These are phyloP conservation scores for Pollenia amentaria DNA, from an alignment of 2,888 invertebrate species.

Conservation along the genomic window DNA sequence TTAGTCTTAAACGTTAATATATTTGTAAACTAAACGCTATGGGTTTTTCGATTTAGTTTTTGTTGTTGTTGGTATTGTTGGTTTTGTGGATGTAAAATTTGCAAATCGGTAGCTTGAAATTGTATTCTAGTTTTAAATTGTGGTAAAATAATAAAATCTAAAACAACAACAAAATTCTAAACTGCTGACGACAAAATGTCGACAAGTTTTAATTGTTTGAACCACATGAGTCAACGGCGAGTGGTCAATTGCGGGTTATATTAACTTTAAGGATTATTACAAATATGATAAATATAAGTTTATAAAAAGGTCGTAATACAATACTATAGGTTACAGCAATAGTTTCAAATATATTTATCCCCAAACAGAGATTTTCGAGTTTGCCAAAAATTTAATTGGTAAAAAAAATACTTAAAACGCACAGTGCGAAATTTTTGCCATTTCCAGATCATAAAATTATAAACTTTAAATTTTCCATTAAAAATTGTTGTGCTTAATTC, in stretches of 20 bases:
- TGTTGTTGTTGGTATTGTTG: slow-evolving; percentile 27
- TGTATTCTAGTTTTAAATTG: slow-evolving; percentile 54
- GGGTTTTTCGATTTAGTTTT: slow-evolving; percentile 48
- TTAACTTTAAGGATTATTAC: neutral
- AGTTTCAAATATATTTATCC: no score
- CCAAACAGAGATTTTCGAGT: no score
- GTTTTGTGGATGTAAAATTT: slow-evolving; percentile 10
- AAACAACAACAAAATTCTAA: slow-evolving; percentile 41
- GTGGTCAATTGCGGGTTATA: neutral
- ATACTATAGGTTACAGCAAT: no score
- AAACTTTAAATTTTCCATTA: no score
- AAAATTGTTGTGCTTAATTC: no score
- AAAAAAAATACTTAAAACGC: no score
- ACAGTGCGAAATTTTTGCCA: no score
- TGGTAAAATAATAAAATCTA: neutral
- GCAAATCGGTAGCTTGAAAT: slow-evolving; percentile 54
- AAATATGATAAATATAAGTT: no score
- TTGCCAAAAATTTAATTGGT: no score
- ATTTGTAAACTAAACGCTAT: slow-evolving; percentile 69
- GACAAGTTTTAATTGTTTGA: slow-evolving; percentile 76
- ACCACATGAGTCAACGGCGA: slow-evolving; percentile 36
- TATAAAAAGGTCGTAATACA: no score
- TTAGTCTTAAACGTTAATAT: slow-evolving; percentile 52
- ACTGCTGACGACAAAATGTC: slow-evolving; percentile 74
- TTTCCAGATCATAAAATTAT: no score